Evolutionary conservation across 1,140 invertebrate genomes (phyloP).

Genomic region (Scaptomyza montana): DNA sequence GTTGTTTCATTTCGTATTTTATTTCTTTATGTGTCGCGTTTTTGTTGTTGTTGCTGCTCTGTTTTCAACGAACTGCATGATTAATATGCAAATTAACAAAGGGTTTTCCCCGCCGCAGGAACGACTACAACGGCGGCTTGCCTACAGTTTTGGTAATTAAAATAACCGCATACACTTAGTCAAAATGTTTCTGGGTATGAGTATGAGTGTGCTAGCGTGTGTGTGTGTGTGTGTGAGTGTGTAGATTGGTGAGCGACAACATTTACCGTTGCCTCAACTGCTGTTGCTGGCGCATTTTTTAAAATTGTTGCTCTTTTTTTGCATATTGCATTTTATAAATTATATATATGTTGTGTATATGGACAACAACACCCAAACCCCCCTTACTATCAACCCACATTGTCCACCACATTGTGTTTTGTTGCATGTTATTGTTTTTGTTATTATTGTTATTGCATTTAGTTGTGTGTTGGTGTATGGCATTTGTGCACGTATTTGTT

Average conservation of each 20-base stretch:
- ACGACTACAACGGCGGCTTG: conserved; percentile 36
- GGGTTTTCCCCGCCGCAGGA: conserved; percentile 72
- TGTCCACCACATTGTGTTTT: conserved; percentile 44
- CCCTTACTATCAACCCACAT: conserved; percentile 15
- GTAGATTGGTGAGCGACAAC: conserved; percentile 31
- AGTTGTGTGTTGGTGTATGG: conserved; percentile 32
- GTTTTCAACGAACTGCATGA: conserved; percentile 67
- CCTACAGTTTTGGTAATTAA: conserved; percentile 80
- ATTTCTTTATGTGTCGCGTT: too few species aligned
- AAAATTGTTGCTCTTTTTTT: conserved; percentile 68
- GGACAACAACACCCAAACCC: too few species aligned
- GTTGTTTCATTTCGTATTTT: too few species aligned
- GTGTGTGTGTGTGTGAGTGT: too few species aligned
- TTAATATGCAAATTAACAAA: conserved; percentile 83
- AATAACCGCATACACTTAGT: conserved; percentile 81
- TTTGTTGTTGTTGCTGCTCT: conserved; percentile 21
- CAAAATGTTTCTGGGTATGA: conserved; percentile 44
- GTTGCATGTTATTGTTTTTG: conserved; percentile 17
- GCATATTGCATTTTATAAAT: conserved; percentile 79
- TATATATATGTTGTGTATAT: conserved; percentile 60
- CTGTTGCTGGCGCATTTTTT: conserved; percentile 65
- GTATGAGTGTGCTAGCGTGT: too few species aligned
- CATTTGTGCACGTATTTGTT: conserved; percentile 72
- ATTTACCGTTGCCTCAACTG: conserved; percentile 45
- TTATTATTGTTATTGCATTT: conserved; percentile 5